These are phyloP conservation scores for Orthonychiurus folsomi DNA, from an alignment of 2,888 invertebrate genomes.

Conservation along the genomic window DNA sequence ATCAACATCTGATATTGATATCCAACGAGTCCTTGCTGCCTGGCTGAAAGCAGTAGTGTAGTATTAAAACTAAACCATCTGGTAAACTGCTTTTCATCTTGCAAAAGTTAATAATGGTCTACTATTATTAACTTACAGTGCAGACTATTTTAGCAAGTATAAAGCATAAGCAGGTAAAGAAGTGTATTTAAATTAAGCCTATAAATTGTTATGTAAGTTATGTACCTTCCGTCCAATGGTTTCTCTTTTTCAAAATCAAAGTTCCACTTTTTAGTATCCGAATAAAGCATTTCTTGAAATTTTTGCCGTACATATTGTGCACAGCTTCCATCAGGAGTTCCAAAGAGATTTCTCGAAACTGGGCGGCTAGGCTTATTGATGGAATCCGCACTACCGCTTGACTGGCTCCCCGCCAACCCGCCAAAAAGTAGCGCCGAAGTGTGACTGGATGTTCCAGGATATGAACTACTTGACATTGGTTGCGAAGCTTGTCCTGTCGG, in stretches of 20 bases:
- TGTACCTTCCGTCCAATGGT: slow-evolving; percentile 36
- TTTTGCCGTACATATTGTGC: slow-evolving; percentile 30
- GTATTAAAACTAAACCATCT: too few relatives aligned
- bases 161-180: too few relatives aligned
- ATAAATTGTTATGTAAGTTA: too few relatives aligned
- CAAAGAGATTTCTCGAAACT: slow-evolving; percentile 32
- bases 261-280: slow-evolving; percentile 30
- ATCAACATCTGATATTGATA: too few relatives aligned
- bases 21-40: too few relatives aligned
- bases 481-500: neutral
- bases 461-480: neutral
- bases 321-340: slow-evolving; percentile 31
- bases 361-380: neutral
- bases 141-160: too few relatives aligned
- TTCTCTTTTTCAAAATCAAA: slow-evolving; percentile 36
- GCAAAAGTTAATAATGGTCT: too few relatives aligned
- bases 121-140: too few relatives aligned
- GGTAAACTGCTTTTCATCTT: too few relatives aligned
- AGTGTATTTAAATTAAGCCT: too few relatives aligned
- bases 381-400: neutral
- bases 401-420: neutral
- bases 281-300: slow-evolving; percentile 24
- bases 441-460: neutral
- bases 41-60: too few relatives aligned
- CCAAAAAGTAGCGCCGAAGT: neutral